Base-by-base conservation (phyloP, 1,140 invertebrate species). In the Panagrolaimus sp. region DNA sequence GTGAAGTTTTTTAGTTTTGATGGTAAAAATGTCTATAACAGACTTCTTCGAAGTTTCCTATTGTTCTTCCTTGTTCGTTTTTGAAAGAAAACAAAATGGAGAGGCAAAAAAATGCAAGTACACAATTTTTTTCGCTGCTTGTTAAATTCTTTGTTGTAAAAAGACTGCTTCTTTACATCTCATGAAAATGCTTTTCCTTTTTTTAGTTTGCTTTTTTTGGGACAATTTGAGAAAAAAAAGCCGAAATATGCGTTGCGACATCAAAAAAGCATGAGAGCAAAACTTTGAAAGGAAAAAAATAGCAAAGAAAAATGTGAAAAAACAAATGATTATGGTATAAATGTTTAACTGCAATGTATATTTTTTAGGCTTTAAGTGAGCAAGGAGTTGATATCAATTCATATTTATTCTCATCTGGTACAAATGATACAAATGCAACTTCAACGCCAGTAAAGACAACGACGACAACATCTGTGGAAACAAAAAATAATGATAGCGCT, bases 201-300 rank as follows among this genome's bases (percentile, higher is more conserved):
- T 38, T 38, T 38, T n/a, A n/a, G 32, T 2, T 38, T 38, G 2
- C 2, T 38, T 38, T 38, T 38, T 38, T 38, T 2, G 32, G 32
- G 32, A 38, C 32, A 38, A 38, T 38, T 38, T 38, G 32, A 38
- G 7, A 38, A 38, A 4, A 38, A 7, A 38, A 7, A 38, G 32
- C 32, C 32, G 32, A 38, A 38, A 38, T n/a, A n/a, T 38, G 52
- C 15, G 52, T 58, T 52, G 48, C 17, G 17, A 26, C 48, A 26
- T 9, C 48, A 21, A 15, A n/a, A 26, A 58, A 28, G 10, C 21
- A 26, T 21, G 10, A 12, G 52, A 58, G 52, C 52, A 28, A 26
- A 58, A 58, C n/a, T n/a, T 52, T 52, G 48, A 52, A 52, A 52
- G 48, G 15, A 58, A 58, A 21, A 58, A 58, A 5, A 2, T n/a